These are phyloP conservation scores for Hydrochoerus hydrochaeris DNA, from an alignment of 2,113 vertebrate species.

Conservation along the genomic window DNA sequence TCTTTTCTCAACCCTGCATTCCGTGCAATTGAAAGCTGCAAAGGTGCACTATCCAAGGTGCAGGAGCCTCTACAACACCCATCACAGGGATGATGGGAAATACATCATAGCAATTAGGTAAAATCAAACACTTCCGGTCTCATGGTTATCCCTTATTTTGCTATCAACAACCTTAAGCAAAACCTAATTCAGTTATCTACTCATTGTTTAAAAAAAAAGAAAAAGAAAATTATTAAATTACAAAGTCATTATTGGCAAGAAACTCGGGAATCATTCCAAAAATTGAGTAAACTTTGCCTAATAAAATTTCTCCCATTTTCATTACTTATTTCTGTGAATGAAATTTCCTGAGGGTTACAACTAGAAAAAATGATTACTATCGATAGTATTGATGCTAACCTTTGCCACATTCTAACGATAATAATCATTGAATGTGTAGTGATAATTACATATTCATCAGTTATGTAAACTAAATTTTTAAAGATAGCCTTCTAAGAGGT, in stretches of 20 bases:
- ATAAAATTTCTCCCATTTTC: not conserved
- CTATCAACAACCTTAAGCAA: not conserved
- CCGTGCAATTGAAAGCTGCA: not conserved
- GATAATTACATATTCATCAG: not conserved
- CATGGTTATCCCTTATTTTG: not conserved
- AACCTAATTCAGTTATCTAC: not conserved
- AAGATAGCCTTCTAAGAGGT: not conserved
- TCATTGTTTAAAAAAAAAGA: not conserved
- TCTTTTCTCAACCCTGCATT: not conserved
- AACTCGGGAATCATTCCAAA: conserved; percentile 45
- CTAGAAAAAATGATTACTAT: not conserved
- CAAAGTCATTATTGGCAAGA: not conserved
- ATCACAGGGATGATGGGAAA: not conserved
- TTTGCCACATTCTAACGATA: not conserved
- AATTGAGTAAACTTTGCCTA: not conserved
- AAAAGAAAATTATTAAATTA: conserved; percentile 2
- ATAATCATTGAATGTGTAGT: not conserved
- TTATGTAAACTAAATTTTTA: not conserved
- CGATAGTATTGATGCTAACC: not conserved
- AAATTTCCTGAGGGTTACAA: not conserved
- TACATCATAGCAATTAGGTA: not conserved
- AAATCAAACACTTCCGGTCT: not conserved
- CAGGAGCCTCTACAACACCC: not conserved
- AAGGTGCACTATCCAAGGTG: not conserved
- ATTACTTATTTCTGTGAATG: not conserved